Conservation (phyloP, 2,888 invertebrate genomes). For the Lottia gigantea region DNA sequence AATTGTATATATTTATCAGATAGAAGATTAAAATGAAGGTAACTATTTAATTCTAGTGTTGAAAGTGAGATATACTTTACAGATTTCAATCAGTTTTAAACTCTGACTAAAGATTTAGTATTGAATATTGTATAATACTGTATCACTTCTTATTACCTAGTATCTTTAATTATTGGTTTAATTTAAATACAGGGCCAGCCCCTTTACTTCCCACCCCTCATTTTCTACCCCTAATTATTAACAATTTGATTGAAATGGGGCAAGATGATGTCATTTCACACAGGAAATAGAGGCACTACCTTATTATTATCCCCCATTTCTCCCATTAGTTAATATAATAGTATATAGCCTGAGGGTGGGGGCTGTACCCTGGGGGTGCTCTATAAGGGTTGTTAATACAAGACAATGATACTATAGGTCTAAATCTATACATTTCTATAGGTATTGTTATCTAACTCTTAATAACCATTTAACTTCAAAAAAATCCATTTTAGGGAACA, state of each 20-base stretch:
- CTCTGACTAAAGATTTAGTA: no score
- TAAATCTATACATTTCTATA: conserved; percentile 3
- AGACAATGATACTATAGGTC: not conserved
- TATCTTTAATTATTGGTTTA: no score
- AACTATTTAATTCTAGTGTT: no score
- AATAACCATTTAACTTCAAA: not conserved
- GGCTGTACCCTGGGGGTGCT: not conserved
- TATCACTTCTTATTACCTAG: no score
- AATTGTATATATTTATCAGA: no score
- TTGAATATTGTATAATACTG: no score
- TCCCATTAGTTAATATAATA: not conserved
- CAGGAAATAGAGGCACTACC: conserved; percentile 5
- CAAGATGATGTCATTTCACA: conserved; percentile 3
- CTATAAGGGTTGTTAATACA: not conserved
- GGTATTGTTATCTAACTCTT: not conserved
- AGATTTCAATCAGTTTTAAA: no score
- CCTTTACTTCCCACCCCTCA: no score
- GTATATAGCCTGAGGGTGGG: not conserved
- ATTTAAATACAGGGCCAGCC: no score
- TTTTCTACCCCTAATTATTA: not conserved
- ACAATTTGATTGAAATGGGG: not conserved
- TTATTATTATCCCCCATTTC: not conserved
- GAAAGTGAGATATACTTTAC: no score
- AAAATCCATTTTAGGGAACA: not conserved
- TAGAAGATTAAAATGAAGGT: no score